Conservation (phyloP, 2,888 invertebrate genomes). For the Amiota minor region DNA sequence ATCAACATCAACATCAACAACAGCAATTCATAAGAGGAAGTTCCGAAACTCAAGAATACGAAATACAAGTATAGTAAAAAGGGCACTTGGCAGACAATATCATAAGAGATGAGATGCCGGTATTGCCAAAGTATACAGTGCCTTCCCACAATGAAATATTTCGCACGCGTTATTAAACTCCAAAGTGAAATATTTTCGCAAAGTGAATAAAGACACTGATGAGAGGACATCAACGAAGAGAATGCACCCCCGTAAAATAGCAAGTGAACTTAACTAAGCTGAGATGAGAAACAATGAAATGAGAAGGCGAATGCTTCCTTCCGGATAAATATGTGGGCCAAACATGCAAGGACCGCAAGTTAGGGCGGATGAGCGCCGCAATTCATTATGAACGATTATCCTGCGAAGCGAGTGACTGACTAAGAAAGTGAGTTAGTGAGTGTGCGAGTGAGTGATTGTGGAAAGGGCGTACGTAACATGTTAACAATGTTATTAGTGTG, state of each 20-base stretch:
- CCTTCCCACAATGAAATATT: slow-evolving; percentile 25
- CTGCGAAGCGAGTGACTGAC: background rate
- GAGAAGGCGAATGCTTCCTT: slow-evolving; percentile 59
- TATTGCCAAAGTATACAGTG: slow-evolving; percentile 10
- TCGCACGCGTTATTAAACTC: slow-evolving; percentile 30
- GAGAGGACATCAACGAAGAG: background rate
- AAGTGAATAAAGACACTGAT: slow-evolving; percentile 1
- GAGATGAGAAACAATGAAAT: slow-evolving; percentile 22
- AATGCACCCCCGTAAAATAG: slow-evolving; percentile 28
- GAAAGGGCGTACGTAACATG: slow-evolving; percentile 19
- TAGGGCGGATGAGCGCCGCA: slow-evolving; percentile 9
- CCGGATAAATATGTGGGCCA: slow-evolving; percentile 60
- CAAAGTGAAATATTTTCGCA: slow-evolving; percentile 58
- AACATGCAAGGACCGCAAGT: slow-evolving; percentile 53
- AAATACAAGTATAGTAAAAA: slow-evolving; percentile 4
- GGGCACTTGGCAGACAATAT: background rate
- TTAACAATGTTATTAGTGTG: slow-evolving; percentile 56
- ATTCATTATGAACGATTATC: slow-evolving; percentile 28
- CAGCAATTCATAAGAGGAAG: slow-evolving; percentile 5
- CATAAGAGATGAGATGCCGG: background rate
- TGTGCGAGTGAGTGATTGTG: background rate
- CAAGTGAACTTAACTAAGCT: no score
- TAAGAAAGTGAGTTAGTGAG: background rate
- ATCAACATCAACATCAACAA: background rate
- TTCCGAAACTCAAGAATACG: slow-evolving; percentile 5